Base-by-base conservation (phyloP, 2,113 vertebrate species). In the Rhombomys opimus region DNA sequence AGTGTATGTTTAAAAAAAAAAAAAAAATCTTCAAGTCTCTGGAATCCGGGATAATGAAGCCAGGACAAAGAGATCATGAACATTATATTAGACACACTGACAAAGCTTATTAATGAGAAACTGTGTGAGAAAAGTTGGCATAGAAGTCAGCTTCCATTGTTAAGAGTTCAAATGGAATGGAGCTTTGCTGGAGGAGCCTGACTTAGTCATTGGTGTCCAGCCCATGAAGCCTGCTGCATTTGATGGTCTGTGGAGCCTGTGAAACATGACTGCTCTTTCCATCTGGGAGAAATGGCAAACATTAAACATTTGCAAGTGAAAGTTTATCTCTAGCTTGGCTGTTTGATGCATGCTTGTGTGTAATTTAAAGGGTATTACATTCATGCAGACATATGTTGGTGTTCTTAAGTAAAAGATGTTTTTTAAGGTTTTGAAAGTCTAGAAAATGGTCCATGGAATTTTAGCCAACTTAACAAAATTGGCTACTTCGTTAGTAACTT, bases 61-160 rank as follows among this genome's bases (percentile, higher is more conserved):
- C 73, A 92, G 32, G 96, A 97, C 93, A 96, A 97, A 98, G 87
- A 80, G 68, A 95, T 80, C 78, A 61, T 91, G 89, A 93, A 72
- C 93, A 97, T 97, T 97, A 93, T 96, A 30, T 94, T 95, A 95
- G 93, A 91, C 23, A 41, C 94, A 90, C 96, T 96, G 96, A 85
- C 70, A 94, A 98, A 91, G 96, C 82, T 93, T 82, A 89, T 96
- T 97, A 97, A 95, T 97, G 86, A 95, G 95, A 87, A 98, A 95
- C 76, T 75, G 92, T 96, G 46, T 9, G 20, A 96, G 94, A 93
- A 94, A 78, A 91, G 50, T 90, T 97, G 96, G 82, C 89, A 59
- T 38, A 46, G 80, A 97, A 96, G 93, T 67, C 89, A 80, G 35
- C 80, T 92, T 54, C 50, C 96, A 67, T 82, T 98, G 90, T 96